These are phyloP conservation scores for Thaumatotibia leucotreta DNA, from an alignment of 1,140 invertebrate genomes.

Conservation along the genomic window DNA sequence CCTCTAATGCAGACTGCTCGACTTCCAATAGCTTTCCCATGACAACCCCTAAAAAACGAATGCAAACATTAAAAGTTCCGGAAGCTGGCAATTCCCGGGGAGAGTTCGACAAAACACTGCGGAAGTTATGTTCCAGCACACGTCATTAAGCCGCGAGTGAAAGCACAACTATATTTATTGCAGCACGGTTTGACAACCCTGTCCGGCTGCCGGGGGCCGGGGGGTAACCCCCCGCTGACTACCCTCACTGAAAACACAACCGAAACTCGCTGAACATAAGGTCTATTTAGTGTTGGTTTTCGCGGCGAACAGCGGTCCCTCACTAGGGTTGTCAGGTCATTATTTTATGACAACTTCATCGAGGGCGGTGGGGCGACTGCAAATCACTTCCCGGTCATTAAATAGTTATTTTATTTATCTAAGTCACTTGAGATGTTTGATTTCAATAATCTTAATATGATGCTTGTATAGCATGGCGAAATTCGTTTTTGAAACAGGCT, in stretches of 20 bases:
- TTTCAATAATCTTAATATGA: not conserved
- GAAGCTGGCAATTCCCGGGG: constrained; percentile 30
- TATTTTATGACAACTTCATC: constrained; percentile 70
- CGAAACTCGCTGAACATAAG: not conserved
- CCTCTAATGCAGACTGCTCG: not conserved
- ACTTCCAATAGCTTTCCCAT: not conserved
- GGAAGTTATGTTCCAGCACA: constrained; percentile 65
- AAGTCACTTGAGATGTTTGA: constrained; percentile 6
- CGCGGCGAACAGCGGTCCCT: constrained; percentile 12
- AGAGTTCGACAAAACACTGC: constrained; percentile 60
- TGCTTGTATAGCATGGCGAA: not conserved
- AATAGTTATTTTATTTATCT: constrained; percentile 11
- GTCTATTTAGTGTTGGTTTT: not conserved
- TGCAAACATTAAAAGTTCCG: constrained; percentile 41
- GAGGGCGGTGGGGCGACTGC: constrained; percentile 44
- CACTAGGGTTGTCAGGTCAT: constrained; percentile 52
- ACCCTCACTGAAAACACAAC: not conserved
- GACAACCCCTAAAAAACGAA: constrained; percentile 13
- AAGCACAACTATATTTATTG: constrained; percentile 56
- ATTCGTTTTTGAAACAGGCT: no score
- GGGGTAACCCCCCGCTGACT: not conserved
- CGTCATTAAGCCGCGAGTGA: constrained; percentile 59
- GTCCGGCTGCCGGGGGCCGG: constrained; percentile 25
- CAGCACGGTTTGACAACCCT: constrained; percentile 57
- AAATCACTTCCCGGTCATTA: constrained; percentile 11